Conservation (phyloP, 2,797 vertebrate genomes). For the Todus mexicanus region DNA sequence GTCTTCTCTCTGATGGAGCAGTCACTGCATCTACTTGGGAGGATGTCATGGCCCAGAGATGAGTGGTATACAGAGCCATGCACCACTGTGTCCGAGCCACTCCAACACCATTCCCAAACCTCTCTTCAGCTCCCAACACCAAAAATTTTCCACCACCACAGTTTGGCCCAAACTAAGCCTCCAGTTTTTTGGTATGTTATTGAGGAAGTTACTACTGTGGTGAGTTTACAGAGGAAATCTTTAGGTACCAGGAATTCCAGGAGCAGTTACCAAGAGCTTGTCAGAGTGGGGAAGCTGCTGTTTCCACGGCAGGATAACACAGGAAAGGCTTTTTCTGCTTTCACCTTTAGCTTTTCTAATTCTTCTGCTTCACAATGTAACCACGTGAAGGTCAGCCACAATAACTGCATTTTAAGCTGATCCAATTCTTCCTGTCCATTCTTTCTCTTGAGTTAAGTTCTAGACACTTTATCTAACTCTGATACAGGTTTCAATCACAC, state of each 20-base stretch:
- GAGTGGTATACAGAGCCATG: not conserved
- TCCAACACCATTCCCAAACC: not conserved
- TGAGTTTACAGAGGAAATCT: not conserved
- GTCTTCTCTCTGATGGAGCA: not conserved
- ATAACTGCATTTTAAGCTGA: not conserved
- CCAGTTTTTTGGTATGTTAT: not conserved
- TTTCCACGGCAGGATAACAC: not conserved
- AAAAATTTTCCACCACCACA: not conserved
- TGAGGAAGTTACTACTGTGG: not conserved
- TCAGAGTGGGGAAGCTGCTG: not conserved
- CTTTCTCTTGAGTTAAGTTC: not conserved
- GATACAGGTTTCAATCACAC: not conserved
- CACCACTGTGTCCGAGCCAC: not conserved
- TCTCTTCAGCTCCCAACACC: not conserved
- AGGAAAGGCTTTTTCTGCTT: not conserved
- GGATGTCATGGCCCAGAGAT: accelerated
- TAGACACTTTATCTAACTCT: not conserved
- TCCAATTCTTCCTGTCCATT: not conserved
- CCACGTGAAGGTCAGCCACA: not conserved
- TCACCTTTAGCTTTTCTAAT: not conserved
- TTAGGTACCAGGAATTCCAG: not conserved
- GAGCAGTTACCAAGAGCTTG: not conserved
- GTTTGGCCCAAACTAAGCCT: not conserved
- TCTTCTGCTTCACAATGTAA: not conserved
- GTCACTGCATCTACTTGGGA: accelerated